A percentile compares a stretch with the other conserved stretches of the same genome.
Conservation (phyloP, 2,113 vertebrate genomes). For the Ochotona princeps region DNA sequence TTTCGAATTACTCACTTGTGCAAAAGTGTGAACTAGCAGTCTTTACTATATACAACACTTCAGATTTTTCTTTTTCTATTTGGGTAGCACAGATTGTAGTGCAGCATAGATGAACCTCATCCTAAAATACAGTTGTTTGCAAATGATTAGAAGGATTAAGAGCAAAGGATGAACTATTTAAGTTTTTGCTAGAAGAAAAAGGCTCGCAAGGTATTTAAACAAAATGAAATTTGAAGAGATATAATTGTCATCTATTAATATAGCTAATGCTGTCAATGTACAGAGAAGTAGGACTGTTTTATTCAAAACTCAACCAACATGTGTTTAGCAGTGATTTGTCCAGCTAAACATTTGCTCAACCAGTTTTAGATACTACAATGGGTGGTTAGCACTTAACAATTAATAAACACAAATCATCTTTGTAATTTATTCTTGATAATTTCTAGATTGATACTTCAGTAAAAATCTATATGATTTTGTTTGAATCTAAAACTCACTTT, state of each 20-base stretch:
- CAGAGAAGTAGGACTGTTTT: neutral
- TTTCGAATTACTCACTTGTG: neutral
- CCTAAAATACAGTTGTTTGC: neutral
- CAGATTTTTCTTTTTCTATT: neutral
- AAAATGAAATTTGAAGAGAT: neutral
- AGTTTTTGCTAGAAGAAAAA: neutral
- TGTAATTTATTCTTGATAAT: neutral
- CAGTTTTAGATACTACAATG: neutral
- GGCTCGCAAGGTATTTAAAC: neutral
- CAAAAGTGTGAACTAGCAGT: neutral
- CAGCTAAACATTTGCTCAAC: neutral
- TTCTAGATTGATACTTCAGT: neutral
- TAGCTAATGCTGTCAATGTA: neutral
- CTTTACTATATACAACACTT: neutral
- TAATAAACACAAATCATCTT: neutral
- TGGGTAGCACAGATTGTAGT: neutral
- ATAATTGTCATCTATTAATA: neutral
- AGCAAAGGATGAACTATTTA: conserved; percentile 10
- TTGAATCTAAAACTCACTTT: neutral
- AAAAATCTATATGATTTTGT: neutral
- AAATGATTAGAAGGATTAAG: neutral
- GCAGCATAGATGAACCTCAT: accelerated
- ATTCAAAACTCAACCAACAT: conserved; percentile 12
- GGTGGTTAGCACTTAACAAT: neutral
- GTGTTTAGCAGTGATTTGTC: neutral